A percentile compares a stretch with the other conserved stretches of the same genome.
phyloP scores from a whole-genome alignment of 2,888 invertebrate species.

The Hartigia nigra region DNA sequence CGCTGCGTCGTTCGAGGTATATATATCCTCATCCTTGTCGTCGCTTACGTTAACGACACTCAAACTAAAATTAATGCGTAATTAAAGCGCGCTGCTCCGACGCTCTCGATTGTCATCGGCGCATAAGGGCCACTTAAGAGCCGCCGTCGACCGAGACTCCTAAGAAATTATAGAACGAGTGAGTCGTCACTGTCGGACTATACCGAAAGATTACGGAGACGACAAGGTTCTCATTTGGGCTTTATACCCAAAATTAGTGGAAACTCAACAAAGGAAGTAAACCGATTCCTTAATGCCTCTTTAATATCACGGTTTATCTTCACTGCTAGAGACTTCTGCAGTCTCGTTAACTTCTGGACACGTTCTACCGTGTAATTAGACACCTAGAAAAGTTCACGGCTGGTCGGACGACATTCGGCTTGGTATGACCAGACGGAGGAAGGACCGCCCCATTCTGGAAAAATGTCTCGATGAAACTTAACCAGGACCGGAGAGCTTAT shows the following conservation, averaged over 20 bases:
- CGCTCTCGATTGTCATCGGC: slow-evolving; percentile 44
- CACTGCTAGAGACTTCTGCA: slow-evolving; percentile 15
- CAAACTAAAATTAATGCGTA: slow-evolving; percentile 52
- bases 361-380: slow-evolving; percentile 36
- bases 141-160: not conserved
- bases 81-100: slow-evolving; percentile 42
- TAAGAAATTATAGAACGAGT: not conserved
- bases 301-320: slow-evolving; percentile 23
- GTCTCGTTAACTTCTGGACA: slow-evolving; percentile 17
- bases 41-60: slow-evolving; percentile 42
- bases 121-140: slow-evolving; percentile 37
- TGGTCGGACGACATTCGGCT: not conserved
- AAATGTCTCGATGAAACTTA: slow-evolving; percentile 38
- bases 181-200: not conserved
- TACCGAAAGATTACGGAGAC: not conserved
- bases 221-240: not conserved
- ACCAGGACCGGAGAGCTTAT: slow-evolving; percentile 23
- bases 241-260: not conserved
- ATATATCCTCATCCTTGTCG: slow-evolving; percentile 6
- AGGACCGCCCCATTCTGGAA: not conserved
- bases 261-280: not conserved
- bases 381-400: slow-evolving; percentile 25
- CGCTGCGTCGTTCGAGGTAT: slow-evolving; percentile 31
- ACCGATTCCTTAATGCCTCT: slow-evolving; percentile 28
- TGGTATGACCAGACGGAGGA: not conserved